Base-by-base conservation (phyloP, 1,140 invertebrate genomes). In the Drosophila pandora region DNA sequence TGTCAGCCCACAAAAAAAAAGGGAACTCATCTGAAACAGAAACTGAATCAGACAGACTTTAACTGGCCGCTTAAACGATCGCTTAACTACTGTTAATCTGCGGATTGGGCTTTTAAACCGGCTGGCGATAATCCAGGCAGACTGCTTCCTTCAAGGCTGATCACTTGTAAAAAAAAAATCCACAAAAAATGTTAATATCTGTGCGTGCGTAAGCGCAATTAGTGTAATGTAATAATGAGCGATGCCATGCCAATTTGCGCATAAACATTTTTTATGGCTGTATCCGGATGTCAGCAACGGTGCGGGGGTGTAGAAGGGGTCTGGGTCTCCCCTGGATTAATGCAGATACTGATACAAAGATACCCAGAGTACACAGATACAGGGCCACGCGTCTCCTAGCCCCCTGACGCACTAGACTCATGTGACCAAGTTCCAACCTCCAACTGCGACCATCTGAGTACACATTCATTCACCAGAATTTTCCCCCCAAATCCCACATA, bases 31-130 rank as follows among this genome's bases (percentile, higher is more conserved):
- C 41, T 17, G 32, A 53, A 32, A 32, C 25, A 17, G 6, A 9
- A 54, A 34, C 23, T 22, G 32, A 62, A 53, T 65, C 39, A 63
- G 59, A 45, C 39, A 39, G 30, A 64, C 61, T 72, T 76, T 80
- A 84, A 69, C 64, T 68, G 62, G 49, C 59, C 62, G 67, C 64
- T 79, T 88, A 88, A 88, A 88, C 83, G 83, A 83, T 88, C 83
- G 83, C 83, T 88, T 88, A 88, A 88, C 83, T 88, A 88, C 83
- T 88, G 83, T 83, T 88, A 88, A 88, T 81, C 84, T 69, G 56
- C 45, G 53, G 54, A 82, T 69, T 30, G 62, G 62, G 45, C 67
- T 57, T 70, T 70, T 10, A 70, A 68, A 63, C 72, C 77, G 71
- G 48, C 30, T 30, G 17, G 69, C 43, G 43, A 54, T 60, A 62